Percentiles rank a stretch among this genome's conserved stretches.
phyloP scores from a whole-genome alignment of 1,140 invertebrate genomes.

The Potamilus streckersoni region DNA sequence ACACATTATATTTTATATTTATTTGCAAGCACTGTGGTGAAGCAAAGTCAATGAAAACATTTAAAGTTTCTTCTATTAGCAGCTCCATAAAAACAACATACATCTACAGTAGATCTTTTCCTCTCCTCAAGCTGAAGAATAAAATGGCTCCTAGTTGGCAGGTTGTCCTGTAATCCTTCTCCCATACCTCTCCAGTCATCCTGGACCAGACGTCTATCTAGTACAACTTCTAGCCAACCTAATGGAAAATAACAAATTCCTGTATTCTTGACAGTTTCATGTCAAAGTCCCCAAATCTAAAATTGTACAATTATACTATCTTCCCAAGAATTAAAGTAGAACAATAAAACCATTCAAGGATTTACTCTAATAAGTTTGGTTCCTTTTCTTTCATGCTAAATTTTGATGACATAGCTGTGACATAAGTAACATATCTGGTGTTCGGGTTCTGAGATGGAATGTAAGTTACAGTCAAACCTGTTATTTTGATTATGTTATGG shows the following conservation, averaged over 20 bases:
- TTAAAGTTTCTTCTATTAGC: background rate
- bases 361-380: too few relatives aligned
- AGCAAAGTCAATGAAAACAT: background rate
- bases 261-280: too few relatives aligned
- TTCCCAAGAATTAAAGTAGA: too few relatives aligned
- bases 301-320: too few relatives aligned
- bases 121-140: slow-evolving; percentile 43
- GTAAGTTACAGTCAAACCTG: too few relatives aligned
- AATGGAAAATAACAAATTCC: background rate
- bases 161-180: slow-evolving; percentile 92
- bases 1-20: slow-evolving; percentile 69
- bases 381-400: too few relatives aligned
- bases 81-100: background rate
- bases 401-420: too few relatives aligned
- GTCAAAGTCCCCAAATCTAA: too few relatives aligned
- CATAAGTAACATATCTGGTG: too few relatives aligned
- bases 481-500: too few relatives aligned
- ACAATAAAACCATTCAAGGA: too few relatives aligned
- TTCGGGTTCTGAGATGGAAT: too few relatives aligned
- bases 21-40: slow-evolving; percentile 1
- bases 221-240: slow-evolving; percentile 91
- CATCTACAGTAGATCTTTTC: slow-evolving; percentile 7
- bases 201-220: slow-evolving; percentile 90
- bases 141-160: slow-evolving; percentile 44
- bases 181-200: slow-evolving; percentile 95